phyloP scores from a whole-genome alignment of 2,113 vertebrate genomes.

The Turdus rufiventris region DNA sequence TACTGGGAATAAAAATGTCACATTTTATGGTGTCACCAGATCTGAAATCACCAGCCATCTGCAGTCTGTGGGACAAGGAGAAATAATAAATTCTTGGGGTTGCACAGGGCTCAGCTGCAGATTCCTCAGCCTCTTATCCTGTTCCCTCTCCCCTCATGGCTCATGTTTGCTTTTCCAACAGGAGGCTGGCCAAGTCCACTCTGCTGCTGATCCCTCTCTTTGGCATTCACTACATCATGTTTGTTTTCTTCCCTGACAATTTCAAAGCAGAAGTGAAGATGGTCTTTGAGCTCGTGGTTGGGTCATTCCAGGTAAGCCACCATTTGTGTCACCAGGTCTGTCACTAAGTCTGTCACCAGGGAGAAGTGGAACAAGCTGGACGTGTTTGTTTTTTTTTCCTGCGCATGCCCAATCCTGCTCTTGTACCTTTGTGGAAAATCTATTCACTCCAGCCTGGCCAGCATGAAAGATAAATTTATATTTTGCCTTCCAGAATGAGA shows the following conservation, averaged over 20 bases:
- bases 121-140: background rate
- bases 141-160: background rate
- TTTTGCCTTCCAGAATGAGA: background rate
- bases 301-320: constrained; percentile 90
- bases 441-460: background rate
- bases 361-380: accelerated
- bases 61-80: background rate
- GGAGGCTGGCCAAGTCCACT: constrained; percentile 95
- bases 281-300: constrained; percentile 88
- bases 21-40: background rate
- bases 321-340: background rate
- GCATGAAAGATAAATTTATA: background rate
- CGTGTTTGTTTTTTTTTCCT: background rate
- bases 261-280: constrained; percentile 82
- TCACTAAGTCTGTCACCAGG: background rate
- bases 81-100: background rate
- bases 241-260: constrained; percentile 91
- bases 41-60: background rate
- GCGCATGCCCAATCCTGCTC: background rate
- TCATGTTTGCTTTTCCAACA: constrained; percentile 57
- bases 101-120: background rate
- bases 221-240: constrained; percentile 92
- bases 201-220: constrained; percentile 96
- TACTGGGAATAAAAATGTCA: background rate
- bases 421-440: background rate